Evolutionary conservation across 2,888 invertebrate genomes (phyloP), one percentile per base, ranked within the genome.

Genomic region (Erebia palarica): DNA sequence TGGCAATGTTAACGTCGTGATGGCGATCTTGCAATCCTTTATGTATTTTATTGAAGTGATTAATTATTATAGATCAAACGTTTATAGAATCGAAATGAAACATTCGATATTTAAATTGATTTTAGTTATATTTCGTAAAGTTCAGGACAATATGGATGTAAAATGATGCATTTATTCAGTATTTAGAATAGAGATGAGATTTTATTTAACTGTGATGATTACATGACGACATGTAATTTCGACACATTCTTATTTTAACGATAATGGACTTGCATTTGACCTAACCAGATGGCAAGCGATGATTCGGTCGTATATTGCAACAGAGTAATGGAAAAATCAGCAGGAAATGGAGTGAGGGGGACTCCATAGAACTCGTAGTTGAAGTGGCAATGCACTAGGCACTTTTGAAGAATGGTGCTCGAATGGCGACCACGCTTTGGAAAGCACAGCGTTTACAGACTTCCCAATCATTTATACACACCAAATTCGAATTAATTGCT

Each of bases 31-130:
- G 64, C 66, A 69, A 69, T 69, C 16, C 44, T 58, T 59, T 53
- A 72, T 44, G 68, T 64, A 11, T 71, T 68, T 64, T 65, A 44
- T 42, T 64, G 49, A 53, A 64, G 59, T 47, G 63, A 49, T 63
- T 63, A 63, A 55, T 36, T 36, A 36, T 36, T 36, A 36, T 63
- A 67, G 71, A 57, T 71, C 47, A 63, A 60, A 58, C 63, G 63
- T 21, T 49, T 63, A 49, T 14, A 14, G 21, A 47, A 11, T 21
- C 10, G 47, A 14, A 63, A 47, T 61, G 61, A 44, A 16, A 4
- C 18, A 61, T 60, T 60, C 42, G 36, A 61, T 18, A 42, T 11
- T 16, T 16, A 10, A 44, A 61, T 61, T 18, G 47, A 49, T 63
- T 63, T 47, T 61, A 18, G 18, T 61, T 59, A 42, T 42, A 21